Conservation (phyloP, 1,140 invertebrate genomes). For the Gryon sp. region DNA sequence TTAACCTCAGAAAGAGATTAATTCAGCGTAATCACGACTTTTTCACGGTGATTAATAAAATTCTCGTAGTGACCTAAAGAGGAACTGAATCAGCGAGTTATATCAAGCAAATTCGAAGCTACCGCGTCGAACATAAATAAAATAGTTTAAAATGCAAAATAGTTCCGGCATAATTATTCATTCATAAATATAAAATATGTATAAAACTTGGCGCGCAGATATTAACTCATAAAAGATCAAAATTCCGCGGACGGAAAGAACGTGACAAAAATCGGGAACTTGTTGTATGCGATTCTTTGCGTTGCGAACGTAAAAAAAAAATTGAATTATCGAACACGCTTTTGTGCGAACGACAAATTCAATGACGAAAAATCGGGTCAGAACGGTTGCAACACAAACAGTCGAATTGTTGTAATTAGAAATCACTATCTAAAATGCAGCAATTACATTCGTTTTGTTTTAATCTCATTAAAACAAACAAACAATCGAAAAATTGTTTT, state of each 20-base stretch:
- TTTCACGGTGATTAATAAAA: too few species aligned
- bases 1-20: too few species aligned
- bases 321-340: slow-evolving; percentile 9
- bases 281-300: not conserved
- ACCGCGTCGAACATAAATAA: slow-evolving; percentile 7
- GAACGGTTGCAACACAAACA: not conserved
- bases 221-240: slow-evolving; percentile 22
- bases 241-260: not conserved
- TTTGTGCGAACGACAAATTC: not conserved
- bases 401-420: not conserved
- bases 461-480: too few species aligned
- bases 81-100: not conserved
- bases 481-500: too few species aligned
- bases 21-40: too few species aligned
- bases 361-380: slow-evolving; percentile 1
- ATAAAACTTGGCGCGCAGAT: slow-evolving; percentile 5
- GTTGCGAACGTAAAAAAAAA: too few species aligned
- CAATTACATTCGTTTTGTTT: too few species aligned
- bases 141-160: slow-evolving; percentile 17
- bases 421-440: too few species aligned
- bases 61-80: too few species aligned
- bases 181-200: slow-evolving; percentile 34
- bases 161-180: slow-evolving; percentile 12
- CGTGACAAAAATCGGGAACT: slow-evolving; percentile 14
- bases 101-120: slow-evolving; percentile 1